Base-by-base conservation (phyloP, 2,113 vertebrate genomes). In the Clarias macrocephalus region DNA sequence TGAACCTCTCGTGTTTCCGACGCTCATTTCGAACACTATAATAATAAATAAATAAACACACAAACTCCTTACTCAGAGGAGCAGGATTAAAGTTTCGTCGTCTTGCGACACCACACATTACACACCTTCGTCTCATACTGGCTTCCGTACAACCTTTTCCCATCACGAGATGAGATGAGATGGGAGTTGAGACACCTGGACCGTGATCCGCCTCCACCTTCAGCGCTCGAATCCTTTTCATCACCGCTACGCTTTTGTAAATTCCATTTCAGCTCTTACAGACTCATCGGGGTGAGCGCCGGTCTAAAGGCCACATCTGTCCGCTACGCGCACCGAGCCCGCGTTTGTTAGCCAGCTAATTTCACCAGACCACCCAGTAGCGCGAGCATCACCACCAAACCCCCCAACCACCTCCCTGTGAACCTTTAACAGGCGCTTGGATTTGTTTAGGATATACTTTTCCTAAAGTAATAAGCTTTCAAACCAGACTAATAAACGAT, bases 231-330 rank as follows among this genome's bases (percentile, higher is more conserved):
- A 1, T 7, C 57, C 57, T 81, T 21, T 42, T 62, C 21, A 12
- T 25, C 57, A 54, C 23, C 25, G 16, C 7, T 21, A 12, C 42
- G 54, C 6, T 10, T n/a, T 25, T 48, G 13, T 18, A 7, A 87
- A 82, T 62, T 88, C 88, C 79, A 65, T 85, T 89, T 86, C 84
- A 91, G 85, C 87, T 87, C 90, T 92, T 89, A 84, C 88, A 48
- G 91, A 89, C 89, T 91, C 75, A 30, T 87, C 79, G 12, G n/a
- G 6, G 87, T 87, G 87, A 86, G 87, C 77, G 87, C 89, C 92
- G 90, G 91, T 86, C 57, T 21, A 66, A 83, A 33, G 90, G 90
- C 92, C 82, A 65, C 88, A 86, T 89, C 90, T 90, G 89, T 73
- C 86, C 90, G 85, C 89, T 56, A 33, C 85, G 6, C 62, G 11